Evolutionary conservation across 2,113 vertebrate genomes (phyloP).

Genomic region (Cololabis saira): DNA sequence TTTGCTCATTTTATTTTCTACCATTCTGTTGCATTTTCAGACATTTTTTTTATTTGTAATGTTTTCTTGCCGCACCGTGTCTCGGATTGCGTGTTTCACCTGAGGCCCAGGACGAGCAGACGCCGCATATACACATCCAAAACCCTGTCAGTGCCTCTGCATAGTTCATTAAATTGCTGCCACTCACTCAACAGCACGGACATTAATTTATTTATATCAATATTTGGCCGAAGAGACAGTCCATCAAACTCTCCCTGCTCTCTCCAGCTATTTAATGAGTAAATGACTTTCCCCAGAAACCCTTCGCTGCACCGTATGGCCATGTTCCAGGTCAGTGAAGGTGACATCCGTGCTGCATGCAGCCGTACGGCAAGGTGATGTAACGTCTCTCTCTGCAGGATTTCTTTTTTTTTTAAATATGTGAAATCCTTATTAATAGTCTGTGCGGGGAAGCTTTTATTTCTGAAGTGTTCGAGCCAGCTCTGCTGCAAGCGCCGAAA

Average conservation of each 20-base stretch:
- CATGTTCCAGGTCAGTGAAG: conserved; percentile 33
- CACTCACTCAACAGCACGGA: conserved; percentile 24
- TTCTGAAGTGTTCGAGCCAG: too few species aligned
- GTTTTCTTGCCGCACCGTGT: not conserved
- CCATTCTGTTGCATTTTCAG: too few species aligned
- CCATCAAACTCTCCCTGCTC: conserved; percentile 26
- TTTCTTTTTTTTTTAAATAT: too few species aligned
- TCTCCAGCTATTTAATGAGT: conserved; percentile 18
- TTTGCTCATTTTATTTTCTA: too few species aligned
- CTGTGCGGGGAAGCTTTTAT: too few species aligned
- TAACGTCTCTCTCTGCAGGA: too few species aligned
- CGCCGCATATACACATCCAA: too few species aligned
- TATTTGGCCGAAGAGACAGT: conserved; percentile 19
- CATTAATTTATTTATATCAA: conserved; percentile 33
- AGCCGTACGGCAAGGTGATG: conserved; percentile 2
- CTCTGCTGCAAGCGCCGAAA: too few species aligned
- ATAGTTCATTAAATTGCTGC: conserved; percentile 33
- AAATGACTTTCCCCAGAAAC: conserved; percentile 27
- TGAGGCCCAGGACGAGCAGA: too few species aligned
- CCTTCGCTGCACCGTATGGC: conserved; percentile 3
- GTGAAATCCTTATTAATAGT: too few species aligned
- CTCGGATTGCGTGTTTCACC: too few species aligned
- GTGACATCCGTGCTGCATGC: not conserved
- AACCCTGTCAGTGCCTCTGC: conserved; percentile 19
- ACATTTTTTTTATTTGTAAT: too few species aligned